Base-by-base conservation (phyloP, 2,888 invertebrate genomes). In the Leptothorax acervorum region DNA sequence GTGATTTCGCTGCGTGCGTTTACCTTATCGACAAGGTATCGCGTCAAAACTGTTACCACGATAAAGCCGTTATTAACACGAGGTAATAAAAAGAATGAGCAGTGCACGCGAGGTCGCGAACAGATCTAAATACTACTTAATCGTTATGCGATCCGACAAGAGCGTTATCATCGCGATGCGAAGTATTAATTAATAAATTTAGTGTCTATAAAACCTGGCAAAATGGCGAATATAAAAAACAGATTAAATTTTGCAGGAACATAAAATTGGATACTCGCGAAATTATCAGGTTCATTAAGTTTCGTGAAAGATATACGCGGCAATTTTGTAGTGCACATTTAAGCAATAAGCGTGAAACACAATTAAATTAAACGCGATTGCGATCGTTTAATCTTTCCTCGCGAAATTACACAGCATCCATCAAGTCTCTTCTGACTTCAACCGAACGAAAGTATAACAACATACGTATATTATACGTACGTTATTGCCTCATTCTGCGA, bases 21-120 rank as follows among this genome's bases (percentile, higher is more conserved):
- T 85, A 85, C 82, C 86, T 87, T 90, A 90, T 90, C 90, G 74
- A 51, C 42, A 28, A 57, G 68, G 78, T 81, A 89, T 90, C 90
- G 85, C 85, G 89, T 86, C 86, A 85, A 86, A 83, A 84, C 87
- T 86, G 85, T 90, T 89, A 88, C 85, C 48, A 51, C 70, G 88
- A 86, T 86, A 86, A 84, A 82, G 85, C 84, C 11, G 65, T 86
- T 82, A 79, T 84, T 88, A 82, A 83, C 83, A 75, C 68, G 55
- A 31, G 42, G 66, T 55, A 74, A 48, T 60, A 57, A 63, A 60
- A 63, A 74, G 57, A 74, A 23, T 23, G 23, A 66, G 42, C 42
- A 6, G 48, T 12, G 51, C 70, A 73, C 62, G 62, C 82, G 60
- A 74, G 15, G n/a, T 74, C 48, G 31, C 51, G 48, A 78, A 68